Percentiles rank a stretch among this genome's conserved stretches.
These are phyloP conservation scores for Chaetophractus vellerosus DNA, from an alignment of 2,797 vertebrate genomes.

Conservation along the genomic window DNA sequence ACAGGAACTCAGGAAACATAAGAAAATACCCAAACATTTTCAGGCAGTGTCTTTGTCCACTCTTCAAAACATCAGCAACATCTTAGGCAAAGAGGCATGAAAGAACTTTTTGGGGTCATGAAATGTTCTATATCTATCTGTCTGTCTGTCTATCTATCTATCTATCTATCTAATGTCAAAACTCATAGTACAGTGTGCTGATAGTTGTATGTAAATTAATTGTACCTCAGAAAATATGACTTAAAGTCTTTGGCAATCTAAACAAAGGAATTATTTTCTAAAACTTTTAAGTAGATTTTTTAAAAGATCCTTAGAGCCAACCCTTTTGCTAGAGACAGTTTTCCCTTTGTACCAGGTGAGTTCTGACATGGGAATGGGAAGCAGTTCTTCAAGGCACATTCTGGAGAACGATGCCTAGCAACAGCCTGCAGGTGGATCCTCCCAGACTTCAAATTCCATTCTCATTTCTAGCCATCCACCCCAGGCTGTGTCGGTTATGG, in stretches of 20 bases:
- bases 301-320: background rate
- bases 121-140: background rate
- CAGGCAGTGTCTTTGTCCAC: background rate
- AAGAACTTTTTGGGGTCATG: background rate
- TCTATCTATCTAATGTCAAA: background rate
- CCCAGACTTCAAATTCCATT: constrained; percentile 24
- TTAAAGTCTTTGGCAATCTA: background rate
- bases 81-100: background rate
- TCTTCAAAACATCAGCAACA: constrained; percentile 24
- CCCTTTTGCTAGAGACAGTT: background rate
- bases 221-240: background rate
- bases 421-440: background rate
- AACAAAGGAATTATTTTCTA: constrained; percentile 49
- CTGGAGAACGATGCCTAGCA: background rate
- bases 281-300: background rate
- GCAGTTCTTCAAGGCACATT: background rate
- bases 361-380: background rate
- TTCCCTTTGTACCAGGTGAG: background rate
- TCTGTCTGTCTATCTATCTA: no score
- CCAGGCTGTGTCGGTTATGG: background rate
- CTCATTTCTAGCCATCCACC: background rate
- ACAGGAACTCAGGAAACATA: background rate
- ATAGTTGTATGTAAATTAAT: constrained; percentile 36
- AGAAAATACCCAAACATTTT: constrained; percentile 10
- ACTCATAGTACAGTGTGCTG: background rate